These are phyloP conservation scores for Avahi laniger DNA, from an alignment of 2,797 vertebrate species.

Conservation along the genomic window DNA sequence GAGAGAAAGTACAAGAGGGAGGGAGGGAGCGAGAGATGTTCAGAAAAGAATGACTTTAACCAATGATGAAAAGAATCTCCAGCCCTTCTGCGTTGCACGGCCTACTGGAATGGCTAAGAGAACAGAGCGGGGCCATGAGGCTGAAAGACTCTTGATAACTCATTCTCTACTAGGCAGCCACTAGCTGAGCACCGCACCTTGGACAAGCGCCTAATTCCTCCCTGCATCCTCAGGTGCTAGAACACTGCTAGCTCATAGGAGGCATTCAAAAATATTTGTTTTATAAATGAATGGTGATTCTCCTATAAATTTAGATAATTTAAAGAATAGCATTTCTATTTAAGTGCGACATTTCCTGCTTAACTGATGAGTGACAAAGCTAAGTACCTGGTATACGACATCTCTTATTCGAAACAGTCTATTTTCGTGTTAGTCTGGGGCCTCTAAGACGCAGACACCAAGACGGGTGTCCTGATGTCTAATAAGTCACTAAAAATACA, in stretches of 20 bases:
- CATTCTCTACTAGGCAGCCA: neutral
- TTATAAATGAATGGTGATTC: neutral
- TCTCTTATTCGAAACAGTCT: neutral
- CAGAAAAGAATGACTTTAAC: neutral
- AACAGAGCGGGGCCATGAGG: rapidly evolving
- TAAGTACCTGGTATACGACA: neutral
- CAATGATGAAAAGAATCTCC: neutral
- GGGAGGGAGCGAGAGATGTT: neutral
- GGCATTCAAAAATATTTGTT: neutral
- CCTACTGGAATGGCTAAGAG: neutral
- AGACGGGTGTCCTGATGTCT: neutral
- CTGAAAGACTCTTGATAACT: neutral
- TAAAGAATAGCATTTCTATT: neutral
- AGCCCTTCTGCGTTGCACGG: neutral
- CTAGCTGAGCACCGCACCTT: neutral
- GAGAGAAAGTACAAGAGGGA: neutral
- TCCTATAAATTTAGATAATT: neutral
- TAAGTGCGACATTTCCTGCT: neutral
- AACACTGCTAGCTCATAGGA: neutral
- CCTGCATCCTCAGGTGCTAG: neutral
- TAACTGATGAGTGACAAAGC: neutral
- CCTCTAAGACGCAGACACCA: neutral
- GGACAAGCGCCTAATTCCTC: neutral
- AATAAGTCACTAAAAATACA: neutral
- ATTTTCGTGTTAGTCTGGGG: neutral